Conservation (phyloP, 2,113 vertebrate species). For the Turdus rufiventris region DNA sequence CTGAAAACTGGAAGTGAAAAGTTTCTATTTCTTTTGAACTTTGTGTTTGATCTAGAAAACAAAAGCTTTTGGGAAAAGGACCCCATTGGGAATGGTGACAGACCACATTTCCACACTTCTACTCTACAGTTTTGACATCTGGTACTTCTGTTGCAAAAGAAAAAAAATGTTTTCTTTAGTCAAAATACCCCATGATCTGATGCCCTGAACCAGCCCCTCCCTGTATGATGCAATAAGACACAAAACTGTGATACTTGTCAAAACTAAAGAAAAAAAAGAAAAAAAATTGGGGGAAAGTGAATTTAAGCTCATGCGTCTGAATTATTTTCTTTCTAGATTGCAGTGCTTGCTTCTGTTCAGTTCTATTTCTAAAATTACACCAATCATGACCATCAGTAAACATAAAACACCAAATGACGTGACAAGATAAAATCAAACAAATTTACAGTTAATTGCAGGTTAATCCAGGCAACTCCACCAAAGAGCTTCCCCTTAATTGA, state of each 20-base stretch:
- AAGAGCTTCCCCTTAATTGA: neutral
- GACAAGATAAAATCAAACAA: rapidly evolving
- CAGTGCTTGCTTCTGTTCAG: neutral
- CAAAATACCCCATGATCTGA: neutral
- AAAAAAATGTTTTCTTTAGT: neutral
- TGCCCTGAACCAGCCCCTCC: neutral
- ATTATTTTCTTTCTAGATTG: neutral
- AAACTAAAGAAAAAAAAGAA: neutral
- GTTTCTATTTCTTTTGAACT: neutral
- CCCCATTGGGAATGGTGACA: neutral
- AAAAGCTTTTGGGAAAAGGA: neutral
- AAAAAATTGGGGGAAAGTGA: neutral
- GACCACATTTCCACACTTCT: neutral
- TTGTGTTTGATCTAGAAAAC: neutral
- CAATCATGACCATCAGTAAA: neutral
- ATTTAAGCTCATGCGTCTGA: neutral
- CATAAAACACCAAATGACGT: rapidly evolving
- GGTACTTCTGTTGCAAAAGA: neutral
- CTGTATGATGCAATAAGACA: neutral
- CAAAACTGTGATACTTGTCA: neutral
- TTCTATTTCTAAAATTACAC: neutral
- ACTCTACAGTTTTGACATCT: neutral
- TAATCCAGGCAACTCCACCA: neutral
- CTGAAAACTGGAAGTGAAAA: neutral
- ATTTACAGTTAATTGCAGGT: neutral